Percentiles rank a stretch among this genome's conserved stretches.
Evolutionary conservation across 1,140 invertebrate genomes (phyloP).

Genomic region (Hylyphantes graminicola): DNA sequence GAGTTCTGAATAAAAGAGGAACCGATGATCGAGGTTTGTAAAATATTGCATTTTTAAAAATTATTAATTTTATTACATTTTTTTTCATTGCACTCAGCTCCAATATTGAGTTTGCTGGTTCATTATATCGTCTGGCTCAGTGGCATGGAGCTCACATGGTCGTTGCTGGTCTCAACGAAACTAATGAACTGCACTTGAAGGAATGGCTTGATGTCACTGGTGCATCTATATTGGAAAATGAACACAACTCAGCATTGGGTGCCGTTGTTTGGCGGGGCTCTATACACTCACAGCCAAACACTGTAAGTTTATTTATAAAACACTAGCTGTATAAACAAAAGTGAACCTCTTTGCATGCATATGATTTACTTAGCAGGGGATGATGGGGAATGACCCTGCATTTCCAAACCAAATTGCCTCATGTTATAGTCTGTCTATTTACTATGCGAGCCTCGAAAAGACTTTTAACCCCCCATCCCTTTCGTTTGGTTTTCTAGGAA

Average conservation of each 20-base stretch:
- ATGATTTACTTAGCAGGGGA: too few relatives aligned
- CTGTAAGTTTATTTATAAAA: neutral
- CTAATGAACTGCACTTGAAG: neutral
- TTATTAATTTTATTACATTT: neutral
- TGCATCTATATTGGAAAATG: neutral
- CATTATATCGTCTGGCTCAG: constrained; percentile 26
- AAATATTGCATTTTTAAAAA: neutral
- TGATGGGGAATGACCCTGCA: too few relatives aligned
- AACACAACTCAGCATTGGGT: neutral
- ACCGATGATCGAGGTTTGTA: too few relatives aligned
- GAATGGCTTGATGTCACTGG: constrained; percentile 4
- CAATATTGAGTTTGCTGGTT: constrained; percentile 8
- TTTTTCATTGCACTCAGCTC: neutral
- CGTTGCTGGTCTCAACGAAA: neutral
- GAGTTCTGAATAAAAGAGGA: too few relatives aligned
- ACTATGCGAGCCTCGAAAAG: too few relatives aligned
- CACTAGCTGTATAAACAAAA: neutral
- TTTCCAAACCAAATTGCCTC: too few relatives aligned
- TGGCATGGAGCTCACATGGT: constrained; percentile 31
- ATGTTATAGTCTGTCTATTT: too few relatives aligned
- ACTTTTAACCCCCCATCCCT: too few relatives aligned
- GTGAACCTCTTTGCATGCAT: too few relatives aligned
- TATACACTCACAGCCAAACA: neutral
- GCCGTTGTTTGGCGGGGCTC: constrained; percentile 18
- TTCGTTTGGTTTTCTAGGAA: too few relatives aligned